Percentiles rank a stretch among this genome's conserved stretches.
Conservation (phyloP, 2,797 vertebrate species). For the Anisognathus igniventris region DNA sequence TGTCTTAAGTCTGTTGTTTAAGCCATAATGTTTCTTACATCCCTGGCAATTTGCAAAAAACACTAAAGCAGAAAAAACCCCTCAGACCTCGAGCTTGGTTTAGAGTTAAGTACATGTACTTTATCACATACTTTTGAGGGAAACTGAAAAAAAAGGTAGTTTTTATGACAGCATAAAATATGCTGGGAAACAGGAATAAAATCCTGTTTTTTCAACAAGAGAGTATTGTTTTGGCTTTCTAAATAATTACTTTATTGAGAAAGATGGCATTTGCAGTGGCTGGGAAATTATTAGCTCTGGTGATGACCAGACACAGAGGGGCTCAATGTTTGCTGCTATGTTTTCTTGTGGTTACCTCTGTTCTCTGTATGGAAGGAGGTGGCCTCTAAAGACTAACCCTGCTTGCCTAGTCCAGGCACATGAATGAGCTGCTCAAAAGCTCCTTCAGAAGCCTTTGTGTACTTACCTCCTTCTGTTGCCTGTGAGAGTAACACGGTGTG, state of each 20-base stretch:
- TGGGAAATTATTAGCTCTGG: neutral
- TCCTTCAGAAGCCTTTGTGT: neutral
- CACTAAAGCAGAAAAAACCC: accelerated
- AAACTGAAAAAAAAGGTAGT: neutral
- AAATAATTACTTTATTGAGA: neutral
- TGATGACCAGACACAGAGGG: neutral
- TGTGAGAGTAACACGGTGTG: neutral
- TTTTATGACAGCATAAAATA: neutral
- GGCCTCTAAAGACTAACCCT: neutral
- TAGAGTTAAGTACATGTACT: neutral
- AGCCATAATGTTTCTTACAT: neutral
- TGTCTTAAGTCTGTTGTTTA: neutral
- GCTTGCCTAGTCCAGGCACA: neutral
- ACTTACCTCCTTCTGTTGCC: neutral
- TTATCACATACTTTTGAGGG: neutral
- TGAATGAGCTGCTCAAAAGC: neutral
- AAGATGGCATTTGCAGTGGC: neutral
- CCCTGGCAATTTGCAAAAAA: neutral
- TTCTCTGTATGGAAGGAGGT: neutral
- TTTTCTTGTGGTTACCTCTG: neutral
- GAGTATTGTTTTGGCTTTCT: neutral
- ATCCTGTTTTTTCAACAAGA: neutral
- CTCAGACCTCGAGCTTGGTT: neutral
- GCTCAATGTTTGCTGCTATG: neutral
- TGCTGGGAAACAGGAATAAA: neutral